Conservation (phyloP, 2,797 vertebrate genomes). For the Eulemur albifrons region DNA sequence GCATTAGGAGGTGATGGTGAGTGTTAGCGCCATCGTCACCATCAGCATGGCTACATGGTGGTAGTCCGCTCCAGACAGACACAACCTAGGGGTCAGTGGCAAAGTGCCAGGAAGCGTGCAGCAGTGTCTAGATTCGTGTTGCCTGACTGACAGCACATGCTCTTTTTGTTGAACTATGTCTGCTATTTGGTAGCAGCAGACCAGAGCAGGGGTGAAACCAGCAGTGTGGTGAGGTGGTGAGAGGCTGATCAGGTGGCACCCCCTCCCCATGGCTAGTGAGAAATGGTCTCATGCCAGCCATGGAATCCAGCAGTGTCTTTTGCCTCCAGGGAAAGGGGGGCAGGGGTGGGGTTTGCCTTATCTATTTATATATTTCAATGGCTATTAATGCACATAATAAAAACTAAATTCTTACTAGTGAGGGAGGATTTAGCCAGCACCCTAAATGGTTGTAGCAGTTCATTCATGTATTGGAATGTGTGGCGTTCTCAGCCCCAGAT, state of each 20-base stretch:
- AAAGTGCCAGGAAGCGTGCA: background rate
- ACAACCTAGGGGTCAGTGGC: background rate
- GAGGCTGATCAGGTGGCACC: background rate
- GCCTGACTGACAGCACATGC: background rate
- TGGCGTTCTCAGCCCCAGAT: background rate
- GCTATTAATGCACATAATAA: background rate
- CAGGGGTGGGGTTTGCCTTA: rapidly evolving
- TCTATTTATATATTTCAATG: background rate
- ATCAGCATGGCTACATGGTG: too few relatives aligned
- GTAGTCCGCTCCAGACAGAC: background rate
- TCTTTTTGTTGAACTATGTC: background rate
- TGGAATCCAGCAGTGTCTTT: background rate
- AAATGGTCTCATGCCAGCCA: background rate
- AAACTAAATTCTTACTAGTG: background rate
- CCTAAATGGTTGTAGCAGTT: rapidly evolving
- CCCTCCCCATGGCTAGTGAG: rapidly evolving
- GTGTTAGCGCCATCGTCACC: background rate
- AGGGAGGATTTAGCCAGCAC: background rate
- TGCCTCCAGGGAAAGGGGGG: background rate
- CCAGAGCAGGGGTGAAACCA: background rate
- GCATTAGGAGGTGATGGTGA: background rate
- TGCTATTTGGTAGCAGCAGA: background rate
- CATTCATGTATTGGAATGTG: background rate
- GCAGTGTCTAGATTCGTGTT: background rate
- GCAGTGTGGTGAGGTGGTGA: background rate